Conservation (phyloP, 2,888 invertebrate species). For the Epiblema foenella region DNA sequence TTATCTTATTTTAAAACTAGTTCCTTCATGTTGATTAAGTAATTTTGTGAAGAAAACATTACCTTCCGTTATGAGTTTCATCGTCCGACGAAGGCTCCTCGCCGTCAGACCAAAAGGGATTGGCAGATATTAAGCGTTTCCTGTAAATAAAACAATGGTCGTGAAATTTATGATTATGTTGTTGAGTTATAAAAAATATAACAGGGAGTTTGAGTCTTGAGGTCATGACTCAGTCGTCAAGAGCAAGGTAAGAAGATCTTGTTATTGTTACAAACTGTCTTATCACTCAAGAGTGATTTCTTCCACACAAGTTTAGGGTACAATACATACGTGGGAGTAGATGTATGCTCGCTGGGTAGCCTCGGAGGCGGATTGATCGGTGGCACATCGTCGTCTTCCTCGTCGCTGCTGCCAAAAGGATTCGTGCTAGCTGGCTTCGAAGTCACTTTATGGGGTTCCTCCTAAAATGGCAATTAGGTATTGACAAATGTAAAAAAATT, state of each 20-base stretch:
- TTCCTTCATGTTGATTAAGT: too few species aligned
- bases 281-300: neutral
- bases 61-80: slow-evolving; percentile 68
- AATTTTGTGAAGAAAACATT: slow-evolving; percentile 5
- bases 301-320: neutral
- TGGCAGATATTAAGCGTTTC: slow-evolving; percentile 83
- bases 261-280: neutral
- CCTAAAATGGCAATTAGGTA: slow-evolving; percentile 58
- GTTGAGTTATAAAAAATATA: neutral
- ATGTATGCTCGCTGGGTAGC: slow-evolving; percentile 53
- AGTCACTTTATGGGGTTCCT: slow-evolving; percentile 65
- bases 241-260: neutral
- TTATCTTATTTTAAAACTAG: too few species aligned
- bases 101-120: slow-evolving; percentile 91
- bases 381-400: slow-evolving; percentile 82
- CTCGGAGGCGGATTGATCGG: slow-evolving; percentile 63
- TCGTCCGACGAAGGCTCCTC: slow-evolving; percentile 87
- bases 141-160: slow-evolving; percentile 58
- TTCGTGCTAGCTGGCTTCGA: slow-evolving; percentile 82
- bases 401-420: slow-evolving; percentile 88
- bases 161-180: neutral
- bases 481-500: too few species aligned
- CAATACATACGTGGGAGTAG: slow-evolving; percentile 68
- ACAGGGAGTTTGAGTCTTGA: too few species aligned
- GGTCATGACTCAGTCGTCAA: neutral